These are phyloP conservation scores for Xenopus tropicalis DNA, from an alignment of 2,113 vertebrate species.

Conservation along the genomic window DNA sequence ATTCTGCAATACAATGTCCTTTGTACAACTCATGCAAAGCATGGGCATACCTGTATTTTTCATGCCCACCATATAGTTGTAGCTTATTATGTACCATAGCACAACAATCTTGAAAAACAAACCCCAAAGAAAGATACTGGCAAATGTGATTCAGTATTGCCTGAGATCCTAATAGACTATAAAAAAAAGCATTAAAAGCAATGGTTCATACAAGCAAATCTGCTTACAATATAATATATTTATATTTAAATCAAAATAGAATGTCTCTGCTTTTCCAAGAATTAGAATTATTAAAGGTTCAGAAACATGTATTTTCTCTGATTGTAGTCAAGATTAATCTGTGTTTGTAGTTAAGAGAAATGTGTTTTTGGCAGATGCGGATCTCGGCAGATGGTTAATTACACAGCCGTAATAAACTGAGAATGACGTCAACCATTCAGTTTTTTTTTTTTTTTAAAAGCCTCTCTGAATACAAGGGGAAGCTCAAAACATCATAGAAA, in stretches of 20 bases:
- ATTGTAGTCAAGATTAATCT: constrained; percentile 29
- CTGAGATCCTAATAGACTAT: too few relatives aligned
- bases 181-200: too few relatives aligned
- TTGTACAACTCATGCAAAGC: too few relatives aligned
- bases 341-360: constrained; percentile 36
- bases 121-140: too few relatives aligned
- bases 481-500: constrained; percentile 35
- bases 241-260: not conserved
- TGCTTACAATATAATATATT: not conserved
- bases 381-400: constrained; percentile 40
- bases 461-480: constrained; percentile 15
- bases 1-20: too few relatives aligned
- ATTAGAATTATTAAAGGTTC: constrained; percentile 13
- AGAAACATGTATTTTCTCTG: constrained; percentile 29
- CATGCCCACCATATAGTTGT: too few relatives aligned
- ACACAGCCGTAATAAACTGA: constrained; percentile 29
- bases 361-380: constrained; percentile 32
- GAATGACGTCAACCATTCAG: constrained; percentile 24
- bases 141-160: too few relatives aligned
- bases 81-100: too few relatives aligned
- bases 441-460: constrained; percentile 28
- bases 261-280: too few relatives aligned
- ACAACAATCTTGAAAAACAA: too few relatives aligned
- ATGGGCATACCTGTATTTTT: too few relatives aligned
- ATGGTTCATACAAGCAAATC: not conserved